Evolutionary conservation across 2,888 invertebrate species (phyloP).

Genomic region (Eumacrocentrus americanus): DNA sequence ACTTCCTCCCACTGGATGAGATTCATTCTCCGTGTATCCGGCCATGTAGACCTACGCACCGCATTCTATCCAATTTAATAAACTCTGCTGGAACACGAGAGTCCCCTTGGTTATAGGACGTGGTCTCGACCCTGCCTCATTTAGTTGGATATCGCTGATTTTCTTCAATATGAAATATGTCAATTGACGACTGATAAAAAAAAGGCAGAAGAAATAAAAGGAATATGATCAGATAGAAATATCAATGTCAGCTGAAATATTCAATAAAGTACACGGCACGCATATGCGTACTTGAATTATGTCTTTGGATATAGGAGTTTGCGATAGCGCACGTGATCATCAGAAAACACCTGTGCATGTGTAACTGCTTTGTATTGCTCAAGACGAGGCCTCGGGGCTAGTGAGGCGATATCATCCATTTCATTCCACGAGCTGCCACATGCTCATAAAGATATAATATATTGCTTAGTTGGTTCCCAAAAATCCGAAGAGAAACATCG

Average conservation of each 20-base stretch:
- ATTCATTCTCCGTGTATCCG: slow-evolving; percentile 61
- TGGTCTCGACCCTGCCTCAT: slow-evolving; percentile 20
- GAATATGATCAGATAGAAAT: slow-evolving; percentile 12
- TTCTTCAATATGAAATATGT: neutral
- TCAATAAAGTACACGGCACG: neutral
- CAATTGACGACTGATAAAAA: neutral
- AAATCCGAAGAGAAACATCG: too few species aligned
- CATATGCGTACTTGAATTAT: slow-evolving; percentile 1
- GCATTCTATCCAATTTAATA: slow-evolving; percentile 60
- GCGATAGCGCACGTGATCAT: slow-evolving; percentile 50
- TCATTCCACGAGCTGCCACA: slow-evolving; percentile 20
- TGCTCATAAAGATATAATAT: slow-evolving; percentile 18
- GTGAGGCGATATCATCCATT: slow-evolving; percentile 10
- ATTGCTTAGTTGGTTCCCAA: neutral
- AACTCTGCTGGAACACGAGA: slow-evolving; percentile 50
- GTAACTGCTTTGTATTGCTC: slow-evolving; percentile 35
- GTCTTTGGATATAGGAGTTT: slow-evolving; percentile 21
- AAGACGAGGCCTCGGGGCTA: slow-evolving; percentile 5
- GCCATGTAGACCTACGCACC: slow-evolving; percentile 55
- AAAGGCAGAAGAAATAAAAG: too few species aligned
- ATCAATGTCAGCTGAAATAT: slow-evolving; percentile 8
- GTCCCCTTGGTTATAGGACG: slow-evolving; percentile 18
- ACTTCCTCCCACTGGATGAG: slow-evolving; percentile 60
- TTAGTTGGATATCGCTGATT: neutral
- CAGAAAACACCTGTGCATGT: slow-evolving; percentile 59